Percentiles rank a stretch among this genome's conserved stretches.
Conservation (phyloP, 2,113 vertebrate genomes). For the Apodemus speciosus region DNA sequence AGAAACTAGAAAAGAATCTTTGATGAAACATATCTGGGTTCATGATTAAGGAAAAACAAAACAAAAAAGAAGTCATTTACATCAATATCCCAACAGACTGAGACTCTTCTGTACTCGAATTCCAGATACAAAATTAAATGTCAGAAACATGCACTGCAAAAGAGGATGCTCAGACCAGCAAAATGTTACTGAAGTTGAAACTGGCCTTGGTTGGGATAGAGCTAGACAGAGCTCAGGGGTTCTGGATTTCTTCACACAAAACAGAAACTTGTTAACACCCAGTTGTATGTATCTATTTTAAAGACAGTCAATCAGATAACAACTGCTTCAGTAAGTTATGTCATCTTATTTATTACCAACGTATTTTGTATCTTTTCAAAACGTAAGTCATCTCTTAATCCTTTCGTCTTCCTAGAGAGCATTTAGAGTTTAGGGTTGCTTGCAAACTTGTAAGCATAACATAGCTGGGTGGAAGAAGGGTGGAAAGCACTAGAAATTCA, state of each 20-base stretch:
- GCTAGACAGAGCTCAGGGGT: neutral
- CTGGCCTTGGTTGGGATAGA: too few species aligned
- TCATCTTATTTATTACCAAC: neutral
- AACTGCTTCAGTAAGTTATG: neutral
- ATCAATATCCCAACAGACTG: neutral
- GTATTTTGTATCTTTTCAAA: neutral
- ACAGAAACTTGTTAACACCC: neutral
- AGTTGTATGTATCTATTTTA: neutral
- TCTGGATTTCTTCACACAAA: neutral
- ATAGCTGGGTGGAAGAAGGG: neutral
- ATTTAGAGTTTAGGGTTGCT: neutral
- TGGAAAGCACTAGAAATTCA: neutral
- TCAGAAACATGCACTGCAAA: neutral
- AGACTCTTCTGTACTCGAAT: neutral
- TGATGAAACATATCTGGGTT: neutral
- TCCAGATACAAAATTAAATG: constrained; percentile 24
- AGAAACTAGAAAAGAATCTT: constrained; percentile 1
- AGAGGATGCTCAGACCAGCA: neutral
- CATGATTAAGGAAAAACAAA: neutral
- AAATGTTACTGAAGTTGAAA: neutral
- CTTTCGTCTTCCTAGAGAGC: neutral
- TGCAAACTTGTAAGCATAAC: neutral
- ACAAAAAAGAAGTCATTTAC: neutral
- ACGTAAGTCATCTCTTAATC: neutral
- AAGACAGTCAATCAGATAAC: neutral